Conservation (phyloP, 2,113 vertebrate species). For the Ahaetulla prasina region DNA sequence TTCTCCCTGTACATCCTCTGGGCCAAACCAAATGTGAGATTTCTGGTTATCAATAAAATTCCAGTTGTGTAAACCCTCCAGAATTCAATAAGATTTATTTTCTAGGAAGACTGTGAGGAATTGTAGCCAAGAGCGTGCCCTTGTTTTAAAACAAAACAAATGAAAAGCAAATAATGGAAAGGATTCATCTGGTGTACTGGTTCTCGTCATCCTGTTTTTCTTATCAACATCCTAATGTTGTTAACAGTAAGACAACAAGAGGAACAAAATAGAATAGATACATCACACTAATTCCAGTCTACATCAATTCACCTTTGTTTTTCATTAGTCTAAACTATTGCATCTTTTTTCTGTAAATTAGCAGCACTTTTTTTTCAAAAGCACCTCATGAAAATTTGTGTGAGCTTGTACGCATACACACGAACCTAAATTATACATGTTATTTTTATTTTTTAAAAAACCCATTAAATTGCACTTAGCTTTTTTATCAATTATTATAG, state of each 20-base stretch:
- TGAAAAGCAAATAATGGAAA: neutral
- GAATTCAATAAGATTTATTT: neutral
- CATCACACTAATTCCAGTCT: neutral
- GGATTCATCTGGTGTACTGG: neutral
- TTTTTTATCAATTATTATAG: neutral
- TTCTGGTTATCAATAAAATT: neutral
- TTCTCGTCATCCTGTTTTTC: neutral
- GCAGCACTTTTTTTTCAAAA: neutral
- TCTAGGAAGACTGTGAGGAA: neutral
- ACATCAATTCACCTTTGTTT: neutral
- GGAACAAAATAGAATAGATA: neutral
- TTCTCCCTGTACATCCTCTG: slow-evolving; percentile 41
- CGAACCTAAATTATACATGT: neutral
- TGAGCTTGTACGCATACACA: neutral
- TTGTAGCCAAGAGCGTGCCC: neutral
- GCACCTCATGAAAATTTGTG: neutral
- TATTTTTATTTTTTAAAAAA: neutral
- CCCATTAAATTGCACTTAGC: neutral
- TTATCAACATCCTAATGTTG: neutral
- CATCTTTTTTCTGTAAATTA: neutral
- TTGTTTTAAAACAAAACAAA: neutral
- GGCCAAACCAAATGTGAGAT: neutral
- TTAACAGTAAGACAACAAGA: neutral
- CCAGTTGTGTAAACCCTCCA: neutral
- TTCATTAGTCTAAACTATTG: neutral